These are phyloP conservation scores for Tor tambroides DNA, from an alignment of 2,113 vertebrate genomes.

Conservation along the genomic window DNA sequence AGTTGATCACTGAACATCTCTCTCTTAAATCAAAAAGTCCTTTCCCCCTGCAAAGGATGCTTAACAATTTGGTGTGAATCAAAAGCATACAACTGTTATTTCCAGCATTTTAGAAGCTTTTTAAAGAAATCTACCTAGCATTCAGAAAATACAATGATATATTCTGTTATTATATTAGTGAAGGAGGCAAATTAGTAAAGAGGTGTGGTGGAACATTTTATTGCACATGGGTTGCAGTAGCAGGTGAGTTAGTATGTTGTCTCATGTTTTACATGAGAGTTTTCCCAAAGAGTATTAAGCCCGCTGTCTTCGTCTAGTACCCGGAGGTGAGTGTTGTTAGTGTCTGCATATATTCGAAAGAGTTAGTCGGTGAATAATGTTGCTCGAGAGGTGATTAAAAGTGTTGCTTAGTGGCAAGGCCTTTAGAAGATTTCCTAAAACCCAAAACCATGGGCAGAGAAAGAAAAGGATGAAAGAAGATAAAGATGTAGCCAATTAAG, in stretches of 20 bases:
- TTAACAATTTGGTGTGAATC: conserved; percentile 23
- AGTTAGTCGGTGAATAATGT: conserved; percentile 68
- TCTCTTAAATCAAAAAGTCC: background rate
- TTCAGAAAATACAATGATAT: conserved; percentile 14
- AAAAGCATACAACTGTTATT: background rate
- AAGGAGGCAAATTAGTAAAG: conserved; percentile 21
- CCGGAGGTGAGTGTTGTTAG: conserved; percentile 43
- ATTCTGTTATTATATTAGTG: conserved; percentile 18
- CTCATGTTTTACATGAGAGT: background rate
- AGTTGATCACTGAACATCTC: background rate
- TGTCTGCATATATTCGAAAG: conserved; percentile 83
- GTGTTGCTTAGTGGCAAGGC: conserved; percentile 80
- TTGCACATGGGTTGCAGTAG: conserved; percentile 7
- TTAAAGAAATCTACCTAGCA: background rate
- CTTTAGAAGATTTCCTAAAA: conserved; percentile 73
- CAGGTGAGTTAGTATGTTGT: conserved; percentile 41
- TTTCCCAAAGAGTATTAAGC: conserved; percentile 31
- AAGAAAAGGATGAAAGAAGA: conserved; percentile 57
- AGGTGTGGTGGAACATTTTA: background rate
- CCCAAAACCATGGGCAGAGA: conserved; percentile 71
- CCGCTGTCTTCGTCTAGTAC: conserved; percentile 8
- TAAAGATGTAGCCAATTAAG: conserved; percentile 57
- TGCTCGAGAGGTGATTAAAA: conserved; percentile 57
- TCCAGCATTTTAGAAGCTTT: background rate
- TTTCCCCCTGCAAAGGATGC: conserved; percentile 45